A percentile compares a stretch with the other conserved stretches of the same genome.
Evolutionary conservation across 2,888 invertebrate species (phyloP).

Genomic region (Ochropleura plecta): DNA sequence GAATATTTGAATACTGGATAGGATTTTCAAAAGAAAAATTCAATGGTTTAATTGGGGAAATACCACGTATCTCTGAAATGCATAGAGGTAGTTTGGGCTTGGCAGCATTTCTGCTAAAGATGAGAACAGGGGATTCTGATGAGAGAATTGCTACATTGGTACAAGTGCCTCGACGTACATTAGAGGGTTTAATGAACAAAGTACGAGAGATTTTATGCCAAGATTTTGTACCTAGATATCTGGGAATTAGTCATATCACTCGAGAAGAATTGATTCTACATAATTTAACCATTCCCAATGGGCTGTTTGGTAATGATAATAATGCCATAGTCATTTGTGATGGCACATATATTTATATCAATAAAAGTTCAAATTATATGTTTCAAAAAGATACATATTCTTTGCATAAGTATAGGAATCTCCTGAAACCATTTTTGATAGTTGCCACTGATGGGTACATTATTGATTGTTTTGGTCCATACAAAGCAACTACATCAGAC

Average conservation of each 20-base stretch:
- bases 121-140: constrained; percentile 8
- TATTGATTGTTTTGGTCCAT: neutral
- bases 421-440: neutral
- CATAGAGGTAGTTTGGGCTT: neutral
- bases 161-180: constrained; percentile 5
- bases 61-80: neutral
- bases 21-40: neutral
- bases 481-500: neutral
- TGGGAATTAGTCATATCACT: neutral
- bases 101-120: neutral
- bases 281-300: neutral
- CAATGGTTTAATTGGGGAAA: neutral
- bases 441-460: neutral
- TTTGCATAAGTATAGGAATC: neutral
- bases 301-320: neutral
- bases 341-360: neutral
- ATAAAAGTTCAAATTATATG: neutral
- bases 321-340: neutral
- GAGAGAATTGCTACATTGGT: constrained; percentile 11
- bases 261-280: neutral
- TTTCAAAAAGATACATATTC: neutral
- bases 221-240: neutral
- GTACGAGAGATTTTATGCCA: neutral
- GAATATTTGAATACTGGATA: constrained; percentile 3
- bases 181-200: constrained; percentile 15